Conservation (phyloP, 2,888 invertebrate species). For the Tipula unca region DNA sequence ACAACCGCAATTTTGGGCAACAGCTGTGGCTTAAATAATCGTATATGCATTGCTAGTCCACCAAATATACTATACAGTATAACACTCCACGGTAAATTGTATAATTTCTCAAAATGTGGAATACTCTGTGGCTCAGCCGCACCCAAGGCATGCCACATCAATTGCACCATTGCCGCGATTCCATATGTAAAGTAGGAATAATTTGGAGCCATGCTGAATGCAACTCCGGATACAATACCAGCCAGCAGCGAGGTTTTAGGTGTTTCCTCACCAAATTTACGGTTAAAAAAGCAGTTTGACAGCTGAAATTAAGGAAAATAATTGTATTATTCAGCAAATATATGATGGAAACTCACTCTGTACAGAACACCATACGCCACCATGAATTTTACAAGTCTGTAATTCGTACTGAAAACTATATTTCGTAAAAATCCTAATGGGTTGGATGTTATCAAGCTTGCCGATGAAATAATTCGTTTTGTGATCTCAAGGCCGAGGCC, state of each 20-base stretch:
- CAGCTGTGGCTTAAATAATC: not conserved
- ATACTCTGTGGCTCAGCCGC: not conserved
- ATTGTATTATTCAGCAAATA: not conserved
- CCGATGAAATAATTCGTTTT: not conserved
- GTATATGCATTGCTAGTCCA: not conserved
- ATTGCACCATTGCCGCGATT: not conserved
- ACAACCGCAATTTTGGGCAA: not conserved
- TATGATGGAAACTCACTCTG: not conserved
- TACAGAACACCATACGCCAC: not conserved
- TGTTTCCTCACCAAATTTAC: not conserved
- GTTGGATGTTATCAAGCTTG: not conserved
- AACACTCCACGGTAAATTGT: not conserved
- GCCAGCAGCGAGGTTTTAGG: not conserved
- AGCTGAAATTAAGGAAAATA: not conserved
- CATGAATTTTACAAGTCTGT: not conserved
- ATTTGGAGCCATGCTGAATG: not conserved
- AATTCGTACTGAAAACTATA: not conserved
- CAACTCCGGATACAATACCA: not conserved
- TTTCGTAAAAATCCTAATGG: not conserved
- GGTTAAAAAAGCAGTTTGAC: not conserved
- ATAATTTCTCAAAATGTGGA: not conserved
- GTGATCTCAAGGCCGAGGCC: not conserved
- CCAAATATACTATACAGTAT: not conserved
- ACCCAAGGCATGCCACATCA: not conserved
- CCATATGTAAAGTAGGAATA: not conserved